Percentiles rank a stretch among this genome's conserved stretches.
phyloP scores from a whole-genome alignment of 2,888 invertebrate species.

The Onchidella celtica region DNA sequence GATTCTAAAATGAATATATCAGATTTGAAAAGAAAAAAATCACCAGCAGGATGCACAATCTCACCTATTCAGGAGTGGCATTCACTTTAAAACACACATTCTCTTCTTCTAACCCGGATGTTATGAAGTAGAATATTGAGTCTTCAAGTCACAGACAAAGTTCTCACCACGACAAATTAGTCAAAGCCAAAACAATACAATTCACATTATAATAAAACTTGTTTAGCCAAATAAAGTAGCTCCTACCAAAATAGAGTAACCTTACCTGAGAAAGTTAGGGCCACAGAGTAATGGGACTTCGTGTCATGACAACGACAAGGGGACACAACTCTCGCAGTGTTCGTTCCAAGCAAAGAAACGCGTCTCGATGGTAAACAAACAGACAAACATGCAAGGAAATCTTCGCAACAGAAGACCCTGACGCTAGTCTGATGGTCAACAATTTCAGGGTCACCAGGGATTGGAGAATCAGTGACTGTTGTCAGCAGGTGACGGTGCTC shows the following conservation, averaged over 20 bases:
- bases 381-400: constrained; percentile 24
- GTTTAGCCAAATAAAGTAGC: background rate
- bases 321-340: background rate
- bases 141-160: too few relatives aligned
- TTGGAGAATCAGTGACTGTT: background rate
- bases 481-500: background rate
- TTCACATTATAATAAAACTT: background rate
- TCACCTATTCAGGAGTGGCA: too few relatives aligned
- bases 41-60: too few relatives aligned
- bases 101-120: too few relatives aligned
- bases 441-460: constrained; percentile 27
- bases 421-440: constrained; percentile 26
- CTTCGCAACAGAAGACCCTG: constrained; percentile 16
- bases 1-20: too few relatives aligned
- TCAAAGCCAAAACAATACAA: background rate
- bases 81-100: too few relatives aligned
- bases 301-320: background rate
- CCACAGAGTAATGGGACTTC: background rate
- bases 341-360: background rate
- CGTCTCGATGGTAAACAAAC: constrained; percentile 13
- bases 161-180: background rate
- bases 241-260: background rate
- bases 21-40: too few relatives aligned
- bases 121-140: too few relatives aligned
- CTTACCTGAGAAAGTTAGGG: background rate